Conservation (phyloP, 2,888 invertebrate genomes). For the Baronia brevicornis region DNA sequence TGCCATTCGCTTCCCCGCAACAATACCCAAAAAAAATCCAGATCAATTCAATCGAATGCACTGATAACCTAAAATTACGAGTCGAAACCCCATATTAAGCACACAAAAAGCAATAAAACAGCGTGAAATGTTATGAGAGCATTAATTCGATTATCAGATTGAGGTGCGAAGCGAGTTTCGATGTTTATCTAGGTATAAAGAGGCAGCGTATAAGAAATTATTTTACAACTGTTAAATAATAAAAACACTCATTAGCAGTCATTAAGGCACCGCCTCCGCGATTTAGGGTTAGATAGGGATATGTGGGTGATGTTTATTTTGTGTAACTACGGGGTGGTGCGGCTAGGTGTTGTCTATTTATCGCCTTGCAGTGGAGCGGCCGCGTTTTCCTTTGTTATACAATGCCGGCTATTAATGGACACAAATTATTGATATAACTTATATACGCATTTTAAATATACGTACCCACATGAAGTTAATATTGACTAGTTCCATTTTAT, state of each 20-base stretch:
- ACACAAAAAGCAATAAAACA: conserved; percentile 69
- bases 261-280: conserved; percentile 67
- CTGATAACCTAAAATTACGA: conserved; percentile 69
- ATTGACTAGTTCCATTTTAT: too few species aligned
- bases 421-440: too few species aligned
- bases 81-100: conserved; percentile 60
- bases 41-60: conserved; percentile 64
- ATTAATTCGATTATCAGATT: conserved; percentile 75
- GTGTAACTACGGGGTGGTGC: conserved; percentile 46
- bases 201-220: conserved; percentile 71
- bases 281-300: conserved; percentile 59
- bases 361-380: conserved; percentile 25
- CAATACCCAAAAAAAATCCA: conserved; percentile 44
- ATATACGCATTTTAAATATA: too few species aligned
- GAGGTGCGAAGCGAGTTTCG: conserved; percentile 74
- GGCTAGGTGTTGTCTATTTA: conserved; percentile 39
- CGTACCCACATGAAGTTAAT: too few species aligned
- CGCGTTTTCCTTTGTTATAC: conserved; percentile 6
- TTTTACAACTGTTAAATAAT: conserved; percentile 73
- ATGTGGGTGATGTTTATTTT: conserved; percentile 56
- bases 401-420: too few species aligned
- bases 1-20: conserved; percentile 26
- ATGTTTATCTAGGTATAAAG: conserved; percentile 75
- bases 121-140: conserved; percentile 71
- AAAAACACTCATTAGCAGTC: conserved; percentile 73